Evolutionary conservation across 2,797 vertebrate species (phyloP).

Genomic region (Picus viridis): DNA sequence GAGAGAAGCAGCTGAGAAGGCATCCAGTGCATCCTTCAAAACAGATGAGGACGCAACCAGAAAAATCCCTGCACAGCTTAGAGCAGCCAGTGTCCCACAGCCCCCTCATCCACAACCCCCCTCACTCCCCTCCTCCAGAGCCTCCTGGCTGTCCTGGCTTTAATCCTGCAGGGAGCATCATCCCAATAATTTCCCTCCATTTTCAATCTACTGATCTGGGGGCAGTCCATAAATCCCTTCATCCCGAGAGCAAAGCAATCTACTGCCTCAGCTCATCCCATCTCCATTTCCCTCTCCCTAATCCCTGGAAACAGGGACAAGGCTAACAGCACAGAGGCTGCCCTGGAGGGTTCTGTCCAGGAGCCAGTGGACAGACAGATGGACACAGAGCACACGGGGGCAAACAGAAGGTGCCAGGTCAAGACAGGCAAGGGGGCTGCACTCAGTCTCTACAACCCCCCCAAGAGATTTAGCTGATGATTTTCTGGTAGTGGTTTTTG

Average conservation of each 20-base stretch:
- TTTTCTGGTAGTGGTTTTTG: too few species aligned
- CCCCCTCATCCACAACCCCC: neutral
- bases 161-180: constrained; percentile 65
- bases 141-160: neutral
- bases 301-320: neutral
- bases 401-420: neutral
- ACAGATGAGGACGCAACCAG: neutral
- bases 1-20: rapidly evolving
- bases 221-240: constrained; percentile 54
- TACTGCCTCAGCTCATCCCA: constrained; percentile 39
- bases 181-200: constrained; percentile 19
- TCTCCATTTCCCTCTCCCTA: constrained; percentile 13
- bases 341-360: neutral
- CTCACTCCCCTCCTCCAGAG: neutral
- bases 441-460: neutral
- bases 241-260: constrained; percentile 39
- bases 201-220: constrained; percentile 64
- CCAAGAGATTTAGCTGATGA: neutral
- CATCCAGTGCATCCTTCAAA: neutral
- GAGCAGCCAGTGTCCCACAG: neutral
- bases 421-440: neutral
- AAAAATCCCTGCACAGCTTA: neutral
- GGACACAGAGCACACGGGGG: rapidly evolving
- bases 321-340: neutral
- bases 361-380: rapidly evolving